A percentile compares a stretch with the other conserved stretches of the same genome.
Conservation (phyloP, 35 echinoderm and acorn worm genomes). For the Lytechinus variegatus region DNA sequence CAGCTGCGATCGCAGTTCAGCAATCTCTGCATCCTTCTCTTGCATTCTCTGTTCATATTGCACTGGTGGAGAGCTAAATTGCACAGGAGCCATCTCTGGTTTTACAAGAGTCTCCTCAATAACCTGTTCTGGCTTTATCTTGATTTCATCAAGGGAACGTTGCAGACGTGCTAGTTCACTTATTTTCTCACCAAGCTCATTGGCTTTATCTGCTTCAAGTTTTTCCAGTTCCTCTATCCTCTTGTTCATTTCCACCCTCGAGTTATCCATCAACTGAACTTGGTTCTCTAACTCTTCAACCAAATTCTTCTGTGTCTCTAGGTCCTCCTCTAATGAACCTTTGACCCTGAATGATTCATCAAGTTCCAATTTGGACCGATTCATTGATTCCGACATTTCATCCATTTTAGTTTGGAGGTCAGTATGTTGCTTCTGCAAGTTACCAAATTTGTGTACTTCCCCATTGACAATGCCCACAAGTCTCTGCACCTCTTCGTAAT, state of each 20-base stretch:
- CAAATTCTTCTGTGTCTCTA: constrained; percentile 65
- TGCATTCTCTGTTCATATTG: constrained; percentile 24
- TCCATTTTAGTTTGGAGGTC: constrained; percentile 57
- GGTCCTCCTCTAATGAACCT: constrained; percentile 56
- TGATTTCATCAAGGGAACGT: constrained; percentile 49
- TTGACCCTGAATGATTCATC: constrained; percentile 57
- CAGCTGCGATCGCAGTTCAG: constrained; percentile 23
- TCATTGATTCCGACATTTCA: constrained; percentile 53
- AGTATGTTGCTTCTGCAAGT: constrained; percentile 63
- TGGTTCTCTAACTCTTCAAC: constrained; percentile 71
- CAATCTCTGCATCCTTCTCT: constrained; percentile 72
- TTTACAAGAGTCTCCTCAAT: constrained; percentile 37
- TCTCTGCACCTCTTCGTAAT: constrained; percentile 99
- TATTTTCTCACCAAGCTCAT: constrained; percentile 50
- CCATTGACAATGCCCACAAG: constrained; percentile 73
- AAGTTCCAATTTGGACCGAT: constrained; percentile 50
- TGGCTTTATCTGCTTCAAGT: neutral
- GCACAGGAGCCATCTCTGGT: constrained; percentile 1
- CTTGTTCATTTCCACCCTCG: constrained; percentile 44
- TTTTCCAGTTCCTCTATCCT: constrained; percentile 23
- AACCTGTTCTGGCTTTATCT: neutral
- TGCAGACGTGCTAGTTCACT: constrained; percentile 60
- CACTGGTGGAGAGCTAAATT: constrained; percentile 23
- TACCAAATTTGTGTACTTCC: constrained; percentile 68
- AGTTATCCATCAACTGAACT: constrained; percentile 61